These are phyloP conservation scores for Neocloeon triangulifer DNA, from an alignment of 1,140 invertebrate species.

Conservation along the genomic window DNA sequence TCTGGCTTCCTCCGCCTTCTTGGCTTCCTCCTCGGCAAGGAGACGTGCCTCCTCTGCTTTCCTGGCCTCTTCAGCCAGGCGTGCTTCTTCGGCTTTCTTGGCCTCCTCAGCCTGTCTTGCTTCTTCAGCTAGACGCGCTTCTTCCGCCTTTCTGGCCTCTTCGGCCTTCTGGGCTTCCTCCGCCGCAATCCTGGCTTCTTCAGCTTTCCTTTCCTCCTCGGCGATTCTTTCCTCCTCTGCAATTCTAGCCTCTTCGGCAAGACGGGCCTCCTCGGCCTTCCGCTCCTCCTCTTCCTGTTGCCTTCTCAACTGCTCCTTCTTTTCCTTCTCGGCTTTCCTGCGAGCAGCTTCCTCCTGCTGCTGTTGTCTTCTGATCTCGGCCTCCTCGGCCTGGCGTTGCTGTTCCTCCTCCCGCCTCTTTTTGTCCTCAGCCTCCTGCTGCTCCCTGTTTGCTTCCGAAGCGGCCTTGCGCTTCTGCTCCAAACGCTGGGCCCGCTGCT, in stretches of 20 bases:
- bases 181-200: conserved; percentile 9
- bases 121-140: conserved; percentile 16
- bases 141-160: conserved; percentile 10
- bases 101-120: conserved; percentile 15
- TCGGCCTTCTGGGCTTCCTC: background rate
- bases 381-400: conserved; percentile 7
- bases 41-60: conserved; percentile 15
- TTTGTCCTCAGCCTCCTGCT: conserved; percentile 6
- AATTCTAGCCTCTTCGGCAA: conserved; percentile 10
- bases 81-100: conserved; percentile 15
- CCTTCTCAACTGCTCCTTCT: too few species aligned
- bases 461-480: conserved; percentile 2
- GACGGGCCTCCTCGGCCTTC: too few species aligned
- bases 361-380: conserved; percentile 9
- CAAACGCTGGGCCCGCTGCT: too few species aligned
- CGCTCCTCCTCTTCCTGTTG: too few species aligned
- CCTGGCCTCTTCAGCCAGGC: conserved; percentile 14
- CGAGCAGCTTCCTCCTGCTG: too few species aligned
- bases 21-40: conserved; percentile 13
- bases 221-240: conserved; percentile 11
- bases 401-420: conserved; percentile 11
- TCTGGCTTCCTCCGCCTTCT: conserved; percentile 12
- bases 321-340: too few species aligned
- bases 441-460: conserved; percentile 6
- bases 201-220: conserved; percentile 12